Base-by-base conservation (phyloP, 2,797 vertebrate species). In the Hafferia zeledoni region DNA sequence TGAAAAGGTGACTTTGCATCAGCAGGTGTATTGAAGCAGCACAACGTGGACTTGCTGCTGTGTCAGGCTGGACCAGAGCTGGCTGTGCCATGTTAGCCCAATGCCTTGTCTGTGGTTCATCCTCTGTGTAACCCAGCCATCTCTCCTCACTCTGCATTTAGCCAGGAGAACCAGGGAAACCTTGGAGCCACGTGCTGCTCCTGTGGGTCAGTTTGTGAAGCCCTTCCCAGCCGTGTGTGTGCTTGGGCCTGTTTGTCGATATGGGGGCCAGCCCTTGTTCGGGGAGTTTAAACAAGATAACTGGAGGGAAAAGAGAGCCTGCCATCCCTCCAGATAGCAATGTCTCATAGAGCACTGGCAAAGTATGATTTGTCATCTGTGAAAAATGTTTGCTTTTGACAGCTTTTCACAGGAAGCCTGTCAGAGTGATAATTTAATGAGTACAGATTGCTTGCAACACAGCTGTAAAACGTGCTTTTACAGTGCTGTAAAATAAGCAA, bases 381-480 rank as follows among this genome's bases (percentile, higher is more conserved):
- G 77, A 95, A 88, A 93, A 95, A 95, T 94, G 72, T 81, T 96
- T 93, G 90, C 55, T 0, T 97, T 96, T 96, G 93, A 95, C 89
- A 91, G 83, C 85, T 93, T 93, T 95, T 94, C 95, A 92, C 76
- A 64, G 92, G 93, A 96, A 96, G 89, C 97, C 93, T 92, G 95
- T 96, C 94, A 93, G 91, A 95, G 90, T 90, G 97, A 89, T 97
- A 95, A 97, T 96, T 97, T 98, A 96, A 96, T 95, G 95, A 97
- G 96, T 94, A 87, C 92, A 93, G 69, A 89, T 93, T 97, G 91
- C 94, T 93, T 95, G 96, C 93, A 92, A 85, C 87, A 91, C 90
- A 87, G 94, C 95, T 96, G 94, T 98, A 97, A 98, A 97, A 96
- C 49, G 70, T 80, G 97, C 89, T 94, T 98, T 97, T 97, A 97